Conservation (phyloP, 35 echinoderm and acorn worm genomes). For the Apostichopus japonicus region DNA sequence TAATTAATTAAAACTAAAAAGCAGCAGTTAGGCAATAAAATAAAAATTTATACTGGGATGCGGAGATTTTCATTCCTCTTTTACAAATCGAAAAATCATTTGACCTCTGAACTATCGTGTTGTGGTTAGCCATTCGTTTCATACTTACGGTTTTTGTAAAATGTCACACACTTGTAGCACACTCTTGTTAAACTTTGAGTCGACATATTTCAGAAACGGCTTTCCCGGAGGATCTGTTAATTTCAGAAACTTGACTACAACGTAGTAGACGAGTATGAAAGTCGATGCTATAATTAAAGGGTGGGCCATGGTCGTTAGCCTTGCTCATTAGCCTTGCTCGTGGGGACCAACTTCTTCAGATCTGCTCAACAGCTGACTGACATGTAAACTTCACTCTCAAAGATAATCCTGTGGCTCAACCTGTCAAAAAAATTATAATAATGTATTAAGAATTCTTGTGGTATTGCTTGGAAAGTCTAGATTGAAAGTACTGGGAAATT, state of each 20-base stretch:
- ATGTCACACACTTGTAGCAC: conserved; percentile 74
- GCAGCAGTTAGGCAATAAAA: too few relatives aligned
- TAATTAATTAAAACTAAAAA: too few relatives aligned
- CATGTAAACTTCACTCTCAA: neutral
- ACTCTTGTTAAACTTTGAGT: conserved; percentile 70
- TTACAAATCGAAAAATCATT: too few relatives aligned
- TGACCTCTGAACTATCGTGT: too few relatives aligned
- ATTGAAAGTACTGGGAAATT: neutral
- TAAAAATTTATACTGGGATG: too few relatives aligned
- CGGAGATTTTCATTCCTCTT: too few relatives aligned
- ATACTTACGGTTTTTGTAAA: conserved; percentile 84
- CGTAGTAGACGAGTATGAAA: conserved; percentile 67
- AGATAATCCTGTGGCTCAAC: neutral
- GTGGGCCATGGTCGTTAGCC: conserved; percentile 20
- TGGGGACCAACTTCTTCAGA: neutral
- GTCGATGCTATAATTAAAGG: conserved; percentile 44
- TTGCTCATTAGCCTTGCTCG: neutral
- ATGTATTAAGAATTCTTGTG: too few relatives aligned
- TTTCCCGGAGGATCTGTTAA: conserved; percentile 60
- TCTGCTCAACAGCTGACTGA: too few relatives aligned
- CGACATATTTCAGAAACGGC: conserved; percentile 60
- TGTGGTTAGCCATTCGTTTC: neutral
- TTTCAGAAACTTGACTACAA: conserved; percentile 73
- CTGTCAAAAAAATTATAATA: neutral
- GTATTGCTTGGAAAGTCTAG: neutral